Conservation (phyloP, 2,113 vertebrate species). For the Monopterus albus region DNA sequence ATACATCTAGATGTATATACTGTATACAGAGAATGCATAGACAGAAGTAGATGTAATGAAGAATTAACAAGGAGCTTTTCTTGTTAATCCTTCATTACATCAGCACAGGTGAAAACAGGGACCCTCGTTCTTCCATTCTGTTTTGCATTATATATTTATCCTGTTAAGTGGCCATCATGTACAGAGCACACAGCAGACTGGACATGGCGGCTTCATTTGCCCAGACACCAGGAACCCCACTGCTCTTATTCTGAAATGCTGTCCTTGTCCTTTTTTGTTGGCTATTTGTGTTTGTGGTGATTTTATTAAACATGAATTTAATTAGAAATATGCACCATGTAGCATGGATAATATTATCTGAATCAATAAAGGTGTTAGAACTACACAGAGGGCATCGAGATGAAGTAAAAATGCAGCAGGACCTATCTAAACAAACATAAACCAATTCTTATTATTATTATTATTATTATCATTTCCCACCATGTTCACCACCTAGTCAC, state of each 20-base stretch:
- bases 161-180: background rate
- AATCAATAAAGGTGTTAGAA: no score
- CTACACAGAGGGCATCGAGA: no score
- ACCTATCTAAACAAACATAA: background rate
- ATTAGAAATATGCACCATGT: no score
- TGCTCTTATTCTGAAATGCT: constrained; percentile 5
- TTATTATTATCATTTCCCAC: no score
- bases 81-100: no score
- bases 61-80: background rate
- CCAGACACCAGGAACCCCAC: background rate
- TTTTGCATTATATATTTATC: background rate
- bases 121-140: background rate
- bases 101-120: background rate
- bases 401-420: no score
- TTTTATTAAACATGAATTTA: background rate
- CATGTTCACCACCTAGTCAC: background rate
- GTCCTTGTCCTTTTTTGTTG: background rate
- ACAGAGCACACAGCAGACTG: constrained; percentile 1
- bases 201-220: constrained; percentile 12
- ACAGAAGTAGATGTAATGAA: no score
- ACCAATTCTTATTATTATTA: background rate
- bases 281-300: background rate
- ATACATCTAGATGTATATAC: no score
- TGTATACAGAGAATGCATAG: no score
- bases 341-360: no score